Evolutionary conservation across 1,140 invertebrate species (phyloP).

Genomic region (Bursaphelenchus mucronatus): DNA sequence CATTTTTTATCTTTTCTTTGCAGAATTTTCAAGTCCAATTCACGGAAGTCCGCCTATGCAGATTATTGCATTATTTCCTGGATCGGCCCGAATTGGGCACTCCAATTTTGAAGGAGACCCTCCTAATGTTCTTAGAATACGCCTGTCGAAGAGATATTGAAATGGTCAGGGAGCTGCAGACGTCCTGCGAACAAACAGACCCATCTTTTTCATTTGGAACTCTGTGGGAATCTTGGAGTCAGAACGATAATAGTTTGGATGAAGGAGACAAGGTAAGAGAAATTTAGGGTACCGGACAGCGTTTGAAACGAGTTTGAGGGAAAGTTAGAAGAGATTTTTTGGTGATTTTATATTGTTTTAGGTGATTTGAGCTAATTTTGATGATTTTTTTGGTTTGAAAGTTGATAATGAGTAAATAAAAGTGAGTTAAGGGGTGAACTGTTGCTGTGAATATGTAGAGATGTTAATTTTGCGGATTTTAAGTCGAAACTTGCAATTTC

Average conservation of each 20-base stretch:
- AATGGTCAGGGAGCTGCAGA: constrained; percentile 28
- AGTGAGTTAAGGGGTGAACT: too few relatives aligned
- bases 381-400: too few relatives aligned
- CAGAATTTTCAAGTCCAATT: constrained; percentile 48
- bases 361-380: too few relatives aligned
- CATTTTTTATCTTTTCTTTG: neutral
- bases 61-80: constrained; percentile 77
- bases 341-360: too few relatives aligned
- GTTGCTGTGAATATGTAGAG: too few relatives aligned
- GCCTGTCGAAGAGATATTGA: constrained; percentile 23
- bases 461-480: too few relatives aligned
- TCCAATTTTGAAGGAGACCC: constrained; percentile 76
- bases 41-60: constrained; percentile 68
- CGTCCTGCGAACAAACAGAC: constrained; percentile 42
- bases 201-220: constrained; percentile 37
- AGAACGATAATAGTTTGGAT: constrained; percentile 1
- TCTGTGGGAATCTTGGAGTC: constrained; percentile 26
- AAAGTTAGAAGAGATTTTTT: too few relatives aligned
- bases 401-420: too few relatives aligned
- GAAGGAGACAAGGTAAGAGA: constrained; percentile 15
- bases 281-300: too few relatives aligned
- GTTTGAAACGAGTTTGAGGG: too few relatives aligned
- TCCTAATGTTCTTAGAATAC: constrained; percentile 76
- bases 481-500: too few relatives aligned
- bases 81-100: constrained; percentile 84